phyloP scores from a whole-genome alignment of 2,113 vertebrate genomes.

The Xiphias gladius region DNA sequence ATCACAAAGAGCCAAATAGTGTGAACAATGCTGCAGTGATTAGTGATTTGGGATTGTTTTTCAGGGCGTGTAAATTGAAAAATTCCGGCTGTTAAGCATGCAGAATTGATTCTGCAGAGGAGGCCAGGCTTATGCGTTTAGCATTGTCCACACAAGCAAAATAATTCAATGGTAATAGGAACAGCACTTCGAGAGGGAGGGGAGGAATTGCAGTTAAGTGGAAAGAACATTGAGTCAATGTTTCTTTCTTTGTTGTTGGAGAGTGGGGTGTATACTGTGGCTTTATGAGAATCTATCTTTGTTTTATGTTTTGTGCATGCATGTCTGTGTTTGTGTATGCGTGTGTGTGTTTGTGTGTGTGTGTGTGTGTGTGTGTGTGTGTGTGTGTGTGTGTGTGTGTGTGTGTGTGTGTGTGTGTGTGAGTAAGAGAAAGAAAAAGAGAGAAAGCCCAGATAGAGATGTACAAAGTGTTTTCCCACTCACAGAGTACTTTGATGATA shows the following conservation, averaged over 20 bases:
- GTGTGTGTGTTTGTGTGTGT: too few relatives aligned
- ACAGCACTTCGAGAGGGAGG: slow-evolving; percentile 36
- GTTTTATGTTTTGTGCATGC: slow-evolving; percentile 19
- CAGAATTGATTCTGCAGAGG: slow-evolving; percentile 65
- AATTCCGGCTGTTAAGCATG: slow-evolving; percentile 70
- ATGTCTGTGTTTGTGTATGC: neutral
- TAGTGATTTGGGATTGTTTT: slow-evolving; percentile 79
- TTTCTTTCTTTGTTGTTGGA: slow-evolving; percentile 56
- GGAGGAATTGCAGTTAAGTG: slow-evolving; percentile 60
- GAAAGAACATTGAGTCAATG: slow-evolving; percentile 69
- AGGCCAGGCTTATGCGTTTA: slow-evolving; percentile 46
- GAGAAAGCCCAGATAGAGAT: neutral
- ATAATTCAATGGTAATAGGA: slow-evolving; percentile 63
- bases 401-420: too few relatives aligned
- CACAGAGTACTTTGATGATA: neutral
- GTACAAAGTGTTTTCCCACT: slow-evolving; percentile 9
- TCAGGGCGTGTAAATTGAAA: slow-evolving; percentile 77
- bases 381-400: neutral
- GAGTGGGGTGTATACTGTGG: slow-evolving; percentile 25
- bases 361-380: too few relatives aligned
- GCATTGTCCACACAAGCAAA: slow-evolving; percentile 67
- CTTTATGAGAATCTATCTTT: slow-evolving; percentile 41
- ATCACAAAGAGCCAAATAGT: slow-evolving; percentile 36
- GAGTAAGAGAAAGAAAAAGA: neutral
- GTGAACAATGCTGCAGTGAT: slow-evolving; percentile 70